Conservation (phyloP, 2,113 vertebrate species). For the Psilopsiagon aymara region DNA sequence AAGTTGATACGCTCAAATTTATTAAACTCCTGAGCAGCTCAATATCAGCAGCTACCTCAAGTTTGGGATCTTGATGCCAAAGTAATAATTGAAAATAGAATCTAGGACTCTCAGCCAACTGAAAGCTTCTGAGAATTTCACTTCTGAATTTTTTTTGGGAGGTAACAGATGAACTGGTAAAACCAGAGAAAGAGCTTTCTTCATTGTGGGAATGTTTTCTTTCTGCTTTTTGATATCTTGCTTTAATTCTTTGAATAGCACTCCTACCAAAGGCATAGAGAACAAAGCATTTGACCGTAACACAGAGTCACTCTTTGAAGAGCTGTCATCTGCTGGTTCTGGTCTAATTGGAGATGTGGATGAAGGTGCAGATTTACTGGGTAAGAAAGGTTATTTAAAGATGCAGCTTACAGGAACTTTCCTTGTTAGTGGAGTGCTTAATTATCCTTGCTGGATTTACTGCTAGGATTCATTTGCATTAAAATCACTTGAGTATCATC, state of each 20-base stretch:
- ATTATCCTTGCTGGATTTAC: neutral
- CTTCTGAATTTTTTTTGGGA: neutral
- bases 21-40: neutral
- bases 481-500: neutral
- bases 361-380: slow-evolving; percentile 95
- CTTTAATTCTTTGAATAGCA: slow-evolving; percentile 77
- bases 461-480: slow-evolving; percentile 17
- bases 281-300: slow-evolving; percentile 95
- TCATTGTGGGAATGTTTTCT: neutral
- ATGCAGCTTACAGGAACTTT: neutral
- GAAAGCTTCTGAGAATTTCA: neutral
- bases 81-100: neutral
- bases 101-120: neutral
- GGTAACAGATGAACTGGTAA: neutral
- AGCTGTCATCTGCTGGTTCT: slow-evolving; percentile 94
- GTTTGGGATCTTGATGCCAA: neutral
- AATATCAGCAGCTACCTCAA: neutral
- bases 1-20: neutral
- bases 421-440: neutral
- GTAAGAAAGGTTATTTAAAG: slow-evolving; percentile 76
- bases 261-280: slow-evolving; percentile 92
- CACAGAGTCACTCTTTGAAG: slow-evolving; percentile 97
- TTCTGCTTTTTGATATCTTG: neutral
- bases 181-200: neutral
- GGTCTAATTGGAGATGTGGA: slow-evolving; percentile 96